Evolutionary conservation across 2,113 vertebrate genomes (phyloP), one percentile per base, ranked within the genome.

Genomic region (Phylloscopus trochiloides): DNA sequence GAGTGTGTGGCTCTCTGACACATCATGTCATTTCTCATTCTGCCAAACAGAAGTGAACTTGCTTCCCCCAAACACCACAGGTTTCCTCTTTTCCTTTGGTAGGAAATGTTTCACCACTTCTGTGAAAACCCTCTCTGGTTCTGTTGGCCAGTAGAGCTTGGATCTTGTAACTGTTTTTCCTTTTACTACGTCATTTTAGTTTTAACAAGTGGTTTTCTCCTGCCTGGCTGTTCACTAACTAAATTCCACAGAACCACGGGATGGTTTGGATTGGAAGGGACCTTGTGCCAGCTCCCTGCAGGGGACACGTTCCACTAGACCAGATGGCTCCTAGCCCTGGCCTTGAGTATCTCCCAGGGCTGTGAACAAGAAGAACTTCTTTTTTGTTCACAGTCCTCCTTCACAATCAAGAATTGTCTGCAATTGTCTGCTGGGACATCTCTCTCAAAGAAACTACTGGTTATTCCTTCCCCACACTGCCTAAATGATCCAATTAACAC

Each of bases 11-110:
- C 34, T 85, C 29, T 89, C 48, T 63, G 68, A 48, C 55, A 29
- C 10, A 71, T 61, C 55, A 9, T 51, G 36, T n/a, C 8, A 26
- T 78, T 93, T 82, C 85, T 93, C 43, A 20, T 87, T 85, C 62
- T 92, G 81, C 85, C 80, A 75, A 90, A 81, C 61, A 92, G 73
- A 40, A 92, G 47, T 92, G 86, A 93, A 66, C 62, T 73, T 93
- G 51, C 43, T 88, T 40, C 34, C 61, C 36, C 4, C 20, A 48
- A 79, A 65, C 61, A 78, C 42, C 63, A 42, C 72, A 70, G 71
- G 38, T 80, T 93, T 94, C 79, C 8, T 2, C 78, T 83, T 86
- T 86, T 68, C 58, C 75, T 94, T 65, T 76, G 63, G 50, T 78
- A 88, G 90, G 88, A 97, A 94, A 80, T 40, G 54, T 72, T 83